Percentiles rank a stretch among this genome's conserved stretches.
These are phyloP conservation scores for Carollia perspicillata DNA, from an alignment of 2,113 vertebrate genomes.

Conservation along the genomic window DNA sequence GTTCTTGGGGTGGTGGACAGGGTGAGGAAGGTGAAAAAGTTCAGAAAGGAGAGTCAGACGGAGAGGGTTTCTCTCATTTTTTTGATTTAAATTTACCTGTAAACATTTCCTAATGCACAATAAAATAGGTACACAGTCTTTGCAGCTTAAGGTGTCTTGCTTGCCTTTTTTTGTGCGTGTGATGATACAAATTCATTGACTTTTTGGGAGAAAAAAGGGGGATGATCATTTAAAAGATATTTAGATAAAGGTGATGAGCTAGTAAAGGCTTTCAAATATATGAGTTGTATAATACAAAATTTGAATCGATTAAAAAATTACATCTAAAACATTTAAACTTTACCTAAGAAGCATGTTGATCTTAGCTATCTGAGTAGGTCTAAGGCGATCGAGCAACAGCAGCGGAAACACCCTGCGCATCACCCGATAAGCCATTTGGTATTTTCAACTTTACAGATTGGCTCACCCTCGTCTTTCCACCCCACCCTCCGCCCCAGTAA, in stretches of 20 bases:
- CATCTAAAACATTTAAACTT: slow-evolving; percentile 61
- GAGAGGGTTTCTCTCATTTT: slow-evolving; percentile 47
- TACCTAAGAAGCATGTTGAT: slow-evolving; percentile 69
- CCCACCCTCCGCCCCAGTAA: slow-evolving; percentile 47
- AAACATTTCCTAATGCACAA: slow-evolving; percentile 82
- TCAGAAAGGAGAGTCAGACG: slow-evolving; percentile 55
- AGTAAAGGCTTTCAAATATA: slow-evolving; percentile 66
- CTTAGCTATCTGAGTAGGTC: slow-evolving; percentile 66
- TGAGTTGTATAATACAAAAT: slow-evolving; percentile 54
- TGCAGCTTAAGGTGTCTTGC: slow-evolving; percentile 72
- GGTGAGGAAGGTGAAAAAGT: slow-evolving; percentile 45
- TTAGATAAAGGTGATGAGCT: slow-evolving; percentile 67
- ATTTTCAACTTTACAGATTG: slow-evolving; percentile 69
- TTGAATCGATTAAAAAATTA: slow-evolving; percentile 62
- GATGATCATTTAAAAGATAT: slow-evolving; percentile 66
- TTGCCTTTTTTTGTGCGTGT: slow-evolving; percentile 70
- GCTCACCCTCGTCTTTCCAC: slow-evolving; percentile 69
- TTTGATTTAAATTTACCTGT: slow-evolving; percentile 76
- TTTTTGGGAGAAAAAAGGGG: slow-evolving; percentile 65
- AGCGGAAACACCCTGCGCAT: slow-evolving; percentile 51
- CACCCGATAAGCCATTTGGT: slow-evolving; percentile 79
- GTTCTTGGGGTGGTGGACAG: not conserved
- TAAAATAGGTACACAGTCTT: slow-evolving; percentile 77
- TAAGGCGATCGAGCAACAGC: slow-evolving; percentile 72
- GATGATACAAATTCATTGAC: slow-evolving; percentile 74